Conservation (phyloP, 2,113 vertebrate genomes). For the Panurus biarmicus region DNA sequence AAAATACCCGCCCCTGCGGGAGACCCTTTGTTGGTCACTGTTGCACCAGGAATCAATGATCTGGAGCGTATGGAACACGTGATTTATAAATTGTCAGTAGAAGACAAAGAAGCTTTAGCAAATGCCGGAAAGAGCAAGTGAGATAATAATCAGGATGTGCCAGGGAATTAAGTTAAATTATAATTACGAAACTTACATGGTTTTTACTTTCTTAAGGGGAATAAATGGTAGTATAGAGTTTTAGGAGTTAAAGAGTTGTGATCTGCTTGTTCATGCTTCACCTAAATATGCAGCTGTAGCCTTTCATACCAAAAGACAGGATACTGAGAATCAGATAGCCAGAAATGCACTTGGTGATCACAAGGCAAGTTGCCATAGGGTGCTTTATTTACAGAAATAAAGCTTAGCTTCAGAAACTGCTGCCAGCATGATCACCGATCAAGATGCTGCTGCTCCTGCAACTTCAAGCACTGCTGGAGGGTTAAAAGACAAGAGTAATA, state of each 20-base stretch:
- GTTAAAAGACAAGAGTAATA: not conserved
- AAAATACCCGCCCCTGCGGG: not conserved
- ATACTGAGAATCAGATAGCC: not conserved
- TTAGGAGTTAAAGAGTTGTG: not conserved
- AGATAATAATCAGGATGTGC: not conserved
- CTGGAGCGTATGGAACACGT: not conserved
- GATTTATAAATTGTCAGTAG: not conserved
- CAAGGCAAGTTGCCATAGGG: not conserved
- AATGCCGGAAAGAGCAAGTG: not conserved
- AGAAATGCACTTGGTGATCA: not conserved
- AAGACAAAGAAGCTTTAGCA: not conserved
- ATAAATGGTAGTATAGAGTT: not conserved
- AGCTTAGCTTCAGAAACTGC: not conserved
- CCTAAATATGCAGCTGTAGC: not conserved
- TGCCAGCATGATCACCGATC: not conserved
- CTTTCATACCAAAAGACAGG: not conserved
- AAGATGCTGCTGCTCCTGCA: not conserved
- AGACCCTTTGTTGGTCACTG: not conserved
- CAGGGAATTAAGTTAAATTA: not conserved
- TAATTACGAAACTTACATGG: not conserved
- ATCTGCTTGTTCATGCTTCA: not conserved
- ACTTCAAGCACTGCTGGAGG: not conserved
- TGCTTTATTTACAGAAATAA: not conserved
- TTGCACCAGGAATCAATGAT: not conserved
- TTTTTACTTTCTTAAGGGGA: not conserved